Percentiles rank a stretch among this genome's conserved stretches.
phyloP scores from a whole-genome alignment of 2,113 vertebrate species.

The Conger conger region DNA sequence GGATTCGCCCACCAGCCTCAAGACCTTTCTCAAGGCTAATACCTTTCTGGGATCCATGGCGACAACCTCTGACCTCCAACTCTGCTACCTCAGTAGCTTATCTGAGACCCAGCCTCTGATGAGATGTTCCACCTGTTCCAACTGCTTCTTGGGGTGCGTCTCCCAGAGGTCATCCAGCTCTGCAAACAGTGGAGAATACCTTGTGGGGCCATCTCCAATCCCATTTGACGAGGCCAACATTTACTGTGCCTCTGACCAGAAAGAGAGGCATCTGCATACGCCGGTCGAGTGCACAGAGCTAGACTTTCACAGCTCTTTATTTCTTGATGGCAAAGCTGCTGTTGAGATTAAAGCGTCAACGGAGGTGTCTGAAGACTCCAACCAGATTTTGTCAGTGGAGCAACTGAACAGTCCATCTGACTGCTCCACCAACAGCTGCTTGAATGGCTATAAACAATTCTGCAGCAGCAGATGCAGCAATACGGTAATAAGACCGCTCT shows the following conservation, averaged over 20 bases:
- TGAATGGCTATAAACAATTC: neutral
- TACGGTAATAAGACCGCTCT: neutral
- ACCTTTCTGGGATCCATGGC: neutral
- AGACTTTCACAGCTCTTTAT: conserved; percentile 68
- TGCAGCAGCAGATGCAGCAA: conserved; percentile 6
- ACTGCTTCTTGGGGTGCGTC: conserved; percentile 41
- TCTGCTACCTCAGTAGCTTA: conserved; percentile 45
- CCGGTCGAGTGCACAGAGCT: conserved; percentile 80
- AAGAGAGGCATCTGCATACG: conserved; percentile 59
- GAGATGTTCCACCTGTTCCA: conserved; percentile 31
- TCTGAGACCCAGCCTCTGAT: conserved; percentile 60
- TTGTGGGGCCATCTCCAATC: neutral
- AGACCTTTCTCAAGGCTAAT: neutral
- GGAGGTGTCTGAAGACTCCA: fast-evolving
- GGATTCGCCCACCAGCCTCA: neutral
- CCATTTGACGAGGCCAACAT: conserved; percentile 20
- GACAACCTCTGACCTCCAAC: conserved; percentile 31
- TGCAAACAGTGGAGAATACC: neutral
- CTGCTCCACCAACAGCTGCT: neutral
- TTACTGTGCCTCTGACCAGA: conserved; percentile 67
- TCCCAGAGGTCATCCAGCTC: neutral
- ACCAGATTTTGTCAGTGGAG: neutral
- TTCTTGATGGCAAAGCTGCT: neutral
- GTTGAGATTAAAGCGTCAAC: neutral
- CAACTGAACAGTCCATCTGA: conserved; percentile 5